These are phyloP conservation scores for Halictus quadricinctus DNA, from an alignment of 2,888 invertebrate genomes.

Conservation along the genomic window DNA sequence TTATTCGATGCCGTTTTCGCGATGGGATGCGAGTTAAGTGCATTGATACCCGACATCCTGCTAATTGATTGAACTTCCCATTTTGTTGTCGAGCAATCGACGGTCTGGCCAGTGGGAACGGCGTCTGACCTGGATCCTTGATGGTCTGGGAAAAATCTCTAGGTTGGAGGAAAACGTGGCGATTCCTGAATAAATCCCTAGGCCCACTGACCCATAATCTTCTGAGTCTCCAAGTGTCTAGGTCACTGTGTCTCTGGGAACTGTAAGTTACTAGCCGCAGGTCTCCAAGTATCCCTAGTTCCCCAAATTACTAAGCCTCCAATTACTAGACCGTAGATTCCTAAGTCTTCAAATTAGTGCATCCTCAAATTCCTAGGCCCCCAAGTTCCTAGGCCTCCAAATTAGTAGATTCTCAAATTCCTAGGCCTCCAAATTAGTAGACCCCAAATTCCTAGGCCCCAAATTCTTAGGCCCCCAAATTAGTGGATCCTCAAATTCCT, in stretches of 20 bases:
- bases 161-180: too few relatives aligned
- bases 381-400: background rate
- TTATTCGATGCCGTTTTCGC: background rate
- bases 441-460: too few relatives aligned
- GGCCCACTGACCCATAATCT: background rate
- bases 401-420: background rate
- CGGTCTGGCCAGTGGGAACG: background rate
- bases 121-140: background rate
- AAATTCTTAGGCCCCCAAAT: background rate
- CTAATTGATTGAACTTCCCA: conserved; percentile 19
- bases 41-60: conserved; percentile 23
- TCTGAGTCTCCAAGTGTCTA: background rate
- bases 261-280: background rate
- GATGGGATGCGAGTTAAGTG: conserved; percentile 29
- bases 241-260: background rate
- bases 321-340: too few relatives aligned
- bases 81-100: background rate
- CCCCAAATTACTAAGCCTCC: too few relatives aligned
- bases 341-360: too few relatives aligned
- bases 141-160: background rate
- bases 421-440: too few relatives aligned
- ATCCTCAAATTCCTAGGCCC: too few relatives aligned
- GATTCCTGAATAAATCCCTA: background rate
- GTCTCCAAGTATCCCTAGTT: too few relatives aligned
- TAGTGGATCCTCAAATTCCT: background rate